These are phyloP conservation scores for Talpa occidentalis DNA, from an alignment of 2,113 vertebrate species.

Conservation along the genomic window DNA sequence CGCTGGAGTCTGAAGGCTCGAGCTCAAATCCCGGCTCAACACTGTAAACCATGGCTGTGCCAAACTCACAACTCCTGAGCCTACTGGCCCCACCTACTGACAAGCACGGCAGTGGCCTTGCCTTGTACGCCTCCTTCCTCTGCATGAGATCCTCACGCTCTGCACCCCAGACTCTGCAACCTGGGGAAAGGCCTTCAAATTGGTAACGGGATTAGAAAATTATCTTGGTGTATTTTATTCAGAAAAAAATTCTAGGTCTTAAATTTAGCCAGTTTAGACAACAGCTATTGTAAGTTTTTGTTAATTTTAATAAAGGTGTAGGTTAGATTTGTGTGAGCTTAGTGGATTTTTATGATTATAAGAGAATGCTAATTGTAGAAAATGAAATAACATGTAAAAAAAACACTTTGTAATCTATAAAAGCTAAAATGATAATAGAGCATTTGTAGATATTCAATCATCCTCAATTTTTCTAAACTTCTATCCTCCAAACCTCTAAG, in stretches of 20 bases:
- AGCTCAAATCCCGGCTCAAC: neutral
- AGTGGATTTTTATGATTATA: constrained; percentile 26
- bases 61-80: neutral
- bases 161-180: neutral
- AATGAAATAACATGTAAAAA: neutral
- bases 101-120: fast-evolving
- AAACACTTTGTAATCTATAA: neutral
- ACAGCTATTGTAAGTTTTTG: neutral
- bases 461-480: neutral
- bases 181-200: neutral
- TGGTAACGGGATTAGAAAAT: neutral
- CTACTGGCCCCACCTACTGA: neutral
- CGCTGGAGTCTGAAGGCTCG: neutral
- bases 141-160: neutral
- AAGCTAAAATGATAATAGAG: neutral
- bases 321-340: neutral
- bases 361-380: neutral
- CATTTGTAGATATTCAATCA: neutral
- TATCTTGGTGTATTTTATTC: neutral
- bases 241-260: neutral
- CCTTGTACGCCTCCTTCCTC: neutral
- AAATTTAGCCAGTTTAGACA: neutral
- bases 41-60: neutral
- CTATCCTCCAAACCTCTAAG: neutral
- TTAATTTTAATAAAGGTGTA: neutral